Base-by-base conservation (phyloP, 1,140 invertebrate species). In the Drosophila sulfurigaster region DNA sequence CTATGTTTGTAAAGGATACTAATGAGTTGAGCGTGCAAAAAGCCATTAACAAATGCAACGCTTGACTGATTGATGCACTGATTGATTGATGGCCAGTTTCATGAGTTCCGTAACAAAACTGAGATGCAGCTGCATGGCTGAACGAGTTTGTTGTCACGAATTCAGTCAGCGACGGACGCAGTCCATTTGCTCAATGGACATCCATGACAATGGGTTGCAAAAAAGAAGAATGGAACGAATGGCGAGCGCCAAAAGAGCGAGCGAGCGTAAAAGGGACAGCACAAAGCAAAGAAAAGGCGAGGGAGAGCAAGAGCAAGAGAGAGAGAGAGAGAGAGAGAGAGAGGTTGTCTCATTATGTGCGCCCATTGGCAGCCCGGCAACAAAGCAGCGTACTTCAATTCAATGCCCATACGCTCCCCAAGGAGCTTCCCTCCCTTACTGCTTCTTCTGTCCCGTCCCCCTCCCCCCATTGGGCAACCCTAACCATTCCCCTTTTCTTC, bases 291-390 rank as follows among this genome's bases (percentile, higher is more conserved):
- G 41, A 65, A 13, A 65, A 30, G 4, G 6, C 7, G 4, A 38
- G 45, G 38, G 35, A 35, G 16, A 13, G 48, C 20, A 49, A 6
- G 32, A 25, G 15, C 2, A 16, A 3, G 25, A 25, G 32, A 11
- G 54, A 16, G 20, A 41, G 38, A 28, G 62, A 45, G 28, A n/a
- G 13, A 32, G 11, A 13, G 11, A 11, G 35, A 1, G 30, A 43
- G 5, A 60, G 56, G 57, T 52, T 58, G 63, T 49, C 70, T 65
- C 75, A 73, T 60, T 72, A 72, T 73, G 63, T 77, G 70, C 63
- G 74, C 35, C 73, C 38, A 67, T 67, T 73, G 70, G 63, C 65
- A 63, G 67, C 41, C 63, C 2, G 63, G 45, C 46, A 66, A 67
- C 38, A 67, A 58, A 20, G 30, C 10, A 62, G 69, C 15, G 16